Conservation (phyloP, 2,888 invertebrate species). For the Cephalotes varians region DNA sequence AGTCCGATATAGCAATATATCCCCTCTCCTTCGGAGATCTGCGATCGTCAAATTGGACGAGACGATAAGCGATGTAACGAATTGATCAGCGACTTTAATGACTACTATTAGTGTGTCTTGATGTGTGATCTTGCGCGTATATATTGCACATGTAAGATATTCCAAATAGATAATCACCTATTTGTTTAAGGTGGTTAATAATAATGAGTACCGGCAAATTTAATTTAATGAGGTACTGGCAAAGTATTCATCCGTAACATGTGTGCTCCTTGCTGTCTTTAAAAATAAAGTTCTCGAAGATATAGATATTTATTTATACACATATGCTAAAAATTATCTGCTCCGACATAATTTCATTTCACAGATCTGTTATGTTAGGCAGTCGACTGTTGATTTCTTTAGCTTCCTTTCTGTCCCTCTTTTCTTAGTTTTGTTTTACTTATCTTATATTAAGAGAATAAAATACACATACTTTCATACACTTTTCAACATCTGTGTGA, state of each 20-base stretch:
- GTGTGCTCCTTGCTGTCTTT: too few species aligned
- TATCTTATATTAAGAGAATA: neutral
- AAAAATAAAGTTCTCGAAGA: neutral
- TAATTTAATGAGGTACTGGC: neutral
- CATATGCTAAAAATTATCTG: neutral
- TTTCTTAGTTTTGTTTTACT: too few species aligned
- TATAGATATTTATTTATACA: neutral
- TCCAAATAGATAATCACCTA: constrained; percentile 1
- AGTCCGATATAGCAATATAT: constrained; percentile 40
- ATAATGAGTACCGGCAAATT: too few species aligned
- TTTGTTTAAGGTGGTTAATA: constrained; percentile 4
- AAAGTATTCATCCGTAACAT: neutral
- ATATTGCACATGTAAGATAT: neutral
- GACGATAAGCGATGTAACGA: constrained; percentile 26
- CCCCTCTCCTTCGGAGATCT: neutral
- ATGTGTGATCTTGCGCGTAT: neutral
- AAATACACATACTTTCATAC: neutral
- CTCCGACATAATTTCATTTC: neutral
- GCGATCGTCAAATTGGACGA: constrained; percentile 6
- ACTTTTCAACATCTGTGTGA: too few species aligned
- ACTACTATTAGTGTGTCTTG: neutral
- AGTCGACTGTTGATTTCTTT: neutral
- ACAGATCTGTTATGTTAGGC: neutral
- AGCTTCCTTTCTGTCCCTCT: too few species aligned
- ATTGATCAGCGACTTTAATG: constrained; percentile 20